Evolutionary conservation across 2,888 invertebrate species (phyloP).

Genomic region (Pseudococcus longispinus): DNA sequence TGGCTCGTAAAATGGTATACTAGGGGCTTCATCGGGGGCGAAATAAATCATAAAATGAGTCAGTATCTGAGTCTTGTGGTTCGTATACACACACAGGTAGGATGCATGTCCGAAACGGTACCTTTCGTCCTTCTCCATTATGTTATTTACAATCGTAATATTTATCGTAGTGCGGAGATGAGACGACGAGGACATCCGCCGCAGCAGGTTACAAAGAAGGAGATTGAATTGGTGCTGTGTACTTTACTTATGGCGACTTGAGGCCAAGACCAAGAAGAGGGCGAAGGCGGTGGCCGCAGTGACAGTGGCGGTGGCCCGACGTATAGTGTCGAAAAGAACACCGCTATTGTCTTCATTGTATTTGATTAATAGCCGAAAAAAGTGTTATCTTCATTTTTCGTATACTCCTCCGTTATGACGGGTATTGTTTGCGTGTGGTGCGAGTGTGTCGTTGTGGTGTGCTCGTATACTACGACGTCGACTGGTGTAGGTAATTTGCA

Average conservation of each 20-base stretch:
- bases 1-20: neutral
- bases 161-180: neutral
- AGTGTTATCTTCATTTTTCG: slow-evolving; percentile 31
- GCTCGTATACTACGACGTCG: neutral
- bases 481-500: slow-evolving; percentile 6
- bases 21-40: neutral
- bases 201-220: slow-evolving; percentile 11
- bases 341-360: slow-evolving; percentile 38
- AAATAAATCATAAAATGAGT: neutral
- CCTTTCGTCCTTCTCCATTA: neutral
- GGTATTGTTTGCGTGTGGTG: neutral
- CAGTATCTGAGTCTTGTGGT: neutral
- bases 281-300: neutral
- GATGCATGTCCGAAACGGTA: neutral
- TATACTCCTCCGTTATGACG: slow-evolving; percentile 4
- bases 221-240: neutral
- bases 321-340: slow-evolving; percentile 17
- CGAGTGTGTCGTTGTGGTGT: neutral
- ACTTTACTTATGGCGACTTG: neutral
- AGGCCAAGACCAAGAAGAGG: neutral
- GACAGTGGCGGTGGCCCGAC: neutral
- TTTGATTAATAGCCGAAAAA: slow-evolving; percentile 43
- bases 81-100: too few species aligned
- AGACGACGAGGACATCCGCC: slow-evolving; percentile 9
- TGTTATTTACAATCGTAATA: neutral